phyloP scores from a whole-genome alignment of 2,113 vertebrate genomes.

The Taxidea taxus region DNA sequence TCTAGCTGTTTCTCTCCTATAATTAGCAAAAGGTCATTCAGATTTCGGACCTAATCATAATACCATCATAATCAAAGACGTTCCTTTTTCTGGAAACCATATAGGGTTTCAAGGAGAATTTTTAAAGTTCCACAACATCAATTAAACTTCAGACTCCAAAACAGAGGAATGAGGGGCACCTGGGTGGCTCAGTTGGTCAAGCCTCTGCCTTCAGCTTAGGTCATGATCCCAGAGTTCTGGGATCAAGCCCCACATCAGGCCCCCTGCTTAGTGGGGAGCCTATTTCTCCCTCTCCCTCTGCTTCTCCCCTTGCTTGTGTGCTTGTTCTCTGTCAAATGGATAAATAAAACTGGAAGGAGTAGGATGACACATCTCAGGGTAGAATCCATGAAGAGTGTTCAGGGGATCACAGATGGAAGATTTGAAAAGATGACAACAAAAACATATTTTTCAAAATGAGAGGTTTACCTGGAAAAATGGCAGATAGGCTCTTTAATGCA shows the following conservation, averaged over 20 bases:
- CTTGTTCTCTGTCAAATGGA: too few species aligned
- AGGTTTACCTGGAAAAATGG: not conserved
- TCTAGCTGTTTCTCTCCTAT: not conserved
- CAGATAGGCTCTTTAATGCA: not conserved
- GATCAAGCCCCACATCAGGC: too few species aligned
- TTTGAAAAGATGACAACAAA: not conserved
- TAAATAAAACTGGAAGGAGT: not conserved
- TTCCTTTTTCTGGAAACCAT: not conserved
- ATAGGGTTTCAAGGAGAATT: not conserved
- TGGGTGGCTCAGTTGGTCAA: too few species aligned
- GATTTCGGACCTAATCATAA: not conserved
- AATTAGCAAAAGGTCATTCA: not conserved
- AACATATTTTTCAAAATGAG: not conserved
- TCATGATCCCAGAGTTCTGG: too few species aligned
- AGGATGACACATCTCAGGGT: not conserved
- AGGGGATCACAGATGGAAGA: not conserved
- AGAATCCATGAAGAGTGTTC: not conserved
- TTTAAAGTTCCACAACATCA: not conserved
- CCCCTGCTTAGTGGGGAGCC: too few species aligned
- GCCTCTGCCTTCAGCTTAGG: too few species aligned
- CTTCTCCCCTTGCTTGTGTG: too few species aligned
- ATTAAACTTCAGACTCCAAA: not conserved
- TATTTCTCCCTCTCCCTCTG: too few species aligned
- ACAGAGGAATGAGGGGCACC: not conserved
- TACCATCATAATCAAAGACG: not conserved